Conservation (phyloP, 2,888 invertebrate species). For the Hoplodrina ambigua region DNA sequence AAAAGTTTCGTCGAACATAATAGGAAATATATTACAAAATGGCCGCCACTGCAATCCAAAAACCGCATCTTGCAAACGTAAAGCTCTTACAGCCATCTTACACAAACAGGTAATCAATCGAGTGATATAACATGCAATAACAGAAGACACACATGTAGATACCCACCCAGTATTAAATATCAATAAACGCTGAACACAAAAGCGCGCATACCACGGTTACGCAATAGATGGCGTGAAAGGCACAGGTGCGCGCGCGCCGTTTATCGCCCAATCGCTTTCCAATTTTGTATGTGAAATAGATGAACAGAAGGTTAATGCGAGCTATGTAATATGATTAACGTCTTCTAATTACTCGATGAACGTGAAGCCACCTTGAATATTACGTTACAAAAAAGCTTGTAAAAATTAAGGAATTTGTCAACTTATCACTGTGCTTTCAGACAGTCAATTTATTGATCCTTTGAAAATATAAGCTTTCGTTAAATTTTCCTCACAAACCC, state of each 20-base stretch:
- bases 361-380: neutral
- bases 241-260: conserved; percentile 63
- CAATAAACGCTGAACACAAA: conserved; percentile 59
- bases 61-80: conserved; percentile 4
- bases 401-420: neutral
- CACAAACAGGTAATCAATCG: conserved; percentile 32
- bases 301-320: conserved; percentile 43
- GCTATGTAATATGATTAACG: neutral
- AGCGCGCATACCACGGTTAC: conserved; percentile 56
- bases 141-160: conserved; percentile 51
- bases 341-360: neutral
- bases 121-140: conserved; percentile 51
- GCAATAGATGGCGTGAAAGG: conserved; percentile 67
- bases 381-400: too few species aligned
- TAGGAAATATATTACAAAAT: conserved; percentile 16
- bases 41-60: conserved; percentile 3
- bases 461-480: too few species aligned
- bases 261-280: conserved; percentile 66
- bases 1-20: neutral
- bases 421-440: neutral
- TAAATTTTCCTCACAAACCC: too few species aligned
- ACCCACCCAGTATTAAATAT: conserved; percentile 53
- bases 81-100: conserved; percentile 7
- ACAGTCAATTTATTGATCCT: neutral
- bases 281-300: conserved; percentile 53